These are phyloP conservation scores for Neotragus moschatus DNA, from an alignment of 2,113 vertebrate genomes.

Conservation along the genomic window DNA sequence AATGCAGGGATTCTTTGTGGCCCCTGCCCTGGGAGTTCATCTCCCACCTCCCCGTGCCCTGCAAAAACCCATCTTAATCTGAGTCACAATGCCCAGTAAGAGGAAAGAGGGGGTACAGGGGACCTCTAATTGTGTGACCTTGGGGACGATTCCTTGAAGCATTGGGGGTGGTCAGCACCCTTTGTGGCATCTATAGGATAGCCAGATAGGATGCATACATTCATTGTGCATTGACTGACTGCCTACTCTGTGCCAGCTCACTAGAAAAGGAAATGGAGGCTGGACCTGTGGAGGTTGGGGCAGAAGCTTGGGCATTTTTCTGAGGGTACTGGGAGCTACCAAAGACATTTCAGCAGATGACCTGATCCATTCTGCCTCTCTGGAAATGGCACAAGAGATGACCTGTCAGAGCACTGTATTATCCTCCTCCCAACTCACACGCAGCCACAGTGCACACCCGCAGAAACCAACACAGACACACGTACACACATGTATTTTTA, in stretches of 20 bases:
- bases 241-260: neutral
- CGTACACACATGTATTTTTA: neutral
- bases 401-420: neutral
- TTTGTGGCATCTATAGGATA: neutral
- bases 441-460: neutral
- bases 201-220: neutral
- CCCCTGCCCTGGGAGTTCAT: neutral
- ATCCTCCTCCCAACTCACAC: neutral
- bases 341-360: neutral
- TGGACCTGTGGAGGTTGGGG: neutral
- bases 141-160: neutral
- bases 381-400: neutral
- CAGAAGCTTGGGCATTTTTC: neutral
- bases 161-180: neutral
- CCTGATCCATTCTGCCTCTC: neutral
- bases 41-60: neutral
- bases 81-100: neutral
- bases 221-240: neutral
- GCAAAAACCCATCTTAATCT: neutral
- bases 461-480: neutral
- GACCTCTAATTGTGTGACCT: neutral
- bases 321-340: neutral
- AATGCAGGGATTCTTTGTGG: neutral
- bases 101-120: neutral
- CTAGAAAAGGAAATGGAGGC: neutral